Evolutionary conservation across 2,113 vertebrate species (phyloP), one percentile per base, ranked within the genome.

Genomic region (Spermophilus dauricus): DNA sequence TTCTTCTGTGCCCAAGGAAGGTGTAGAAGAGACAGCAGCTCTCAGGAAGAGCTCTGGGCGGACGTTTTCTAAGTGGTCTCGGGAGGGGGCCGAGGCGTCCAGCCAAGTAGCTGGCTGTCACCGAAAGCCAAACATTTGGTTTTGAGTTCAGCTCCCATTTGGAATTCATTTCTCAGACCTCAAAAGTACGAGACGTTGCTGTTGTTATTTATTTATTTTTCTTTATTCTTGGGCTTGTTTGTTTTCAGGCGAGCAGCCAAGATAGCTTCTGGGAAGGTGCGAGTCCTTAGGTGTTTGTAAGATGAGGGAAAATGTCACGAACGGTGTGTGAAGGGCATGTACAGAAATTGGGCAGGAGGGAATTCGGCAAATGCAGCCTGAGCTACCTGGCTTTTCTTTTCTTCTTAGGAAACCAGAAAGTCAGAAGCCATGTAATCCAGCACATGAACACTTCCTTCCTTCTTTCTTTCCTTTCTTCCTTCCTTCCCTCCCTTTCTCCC

Each of bases 81-180:
- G 0, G 89, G 86, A 90, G 96, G 76, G 48, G 89, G 30, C 67
- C 0, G 63, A 91, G 95, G 93, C 96, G 69, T 76, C 48, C 94
- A n/a, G 95, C 96, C 97, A 96, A 95, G 83, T 11, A 87, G 83
- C 83, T 69, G 56, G 56, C 73, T 96, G 86, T 96, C 95, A 96
- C 89, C 69, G 82, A 86, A 98, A 98, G 96, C 84, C 97, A 98
- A 98, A 98, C 97, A 95, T 98, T 98, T 98, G 96, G 80, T 92
- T 98, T 98, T 97, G 97, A 86, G 77, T 69, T 97, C 75, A 97
- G 97, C 58, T 97, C 77, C 82, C 37, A 30, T 72, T 98, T 92
- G 96, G 83, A 97, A 95, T 98, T 98, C 89, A 83, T 95, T 98
- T 97, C 97, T 93, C 95, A 98, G 97, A 95, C 61, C 86, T 96